Conservation (phyloP, 2,113 vertebrate genomes). For the Gasterosteus nipponicus region DNA sequence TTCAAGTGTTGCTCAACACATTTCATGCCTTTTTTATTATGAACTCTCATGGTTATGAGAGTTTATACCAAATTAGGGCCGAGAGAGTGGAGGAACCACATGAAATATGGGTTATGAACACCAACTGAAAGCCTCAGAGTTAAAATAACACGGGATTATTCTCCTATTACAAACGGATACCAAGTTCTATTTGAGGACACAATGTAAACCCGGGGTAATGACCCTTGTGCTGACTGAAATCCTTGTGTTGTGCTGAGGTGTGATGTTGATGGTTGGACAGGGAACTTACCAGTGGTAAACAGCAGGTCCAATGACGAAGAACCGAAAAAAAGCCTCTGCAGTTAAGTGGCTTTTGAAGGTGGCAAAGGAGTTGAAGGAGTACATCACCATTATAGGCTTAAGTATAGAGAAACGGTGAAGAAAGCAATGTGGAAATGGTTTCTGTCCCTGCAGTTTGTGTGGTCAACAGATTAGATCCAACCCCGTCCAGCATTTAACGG, state of each 20-base stretch:
- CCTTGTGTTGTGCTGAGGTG: conserved; percentile 46
- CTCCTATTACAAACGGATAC: background rate
- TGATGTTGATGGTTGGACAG: conserved; percentile 44
- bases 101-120: background rate
- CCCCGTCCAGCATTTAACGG: background rate
- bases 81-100: background rate
- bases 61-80: background rate
- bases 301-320: background rate
- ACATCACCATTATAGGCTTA: conserved; percentile 41
- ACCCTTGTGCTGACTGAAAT: conserved; percentile 45
- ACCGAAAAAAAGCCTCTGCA: background rate
- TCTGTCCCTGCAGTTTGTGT: conserved; percentile 37
- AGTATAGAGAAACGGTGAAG: background rate
- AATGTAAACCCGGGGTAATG: conserved; percentile 40
- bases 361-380: background rate
- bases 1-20: background rate
- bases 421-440: conserved; percentile 47
- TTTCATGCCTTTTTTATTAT: background rate
- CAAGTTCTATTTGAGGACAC: conserved; percentile 42
- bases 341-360: conserved; percentile 57
- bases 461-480: conserved; percentile 6
- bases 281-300: conserved; percentile 48
- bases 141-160: background rate
- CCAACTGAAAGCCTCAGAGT: background rate
- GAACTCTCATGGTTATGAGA: background rate